These are phyloP conservation scores for Octomys mimax DNA, from an alignment of 2,797 vertebrate genomes.

Conservation along the genomic window DNA sequence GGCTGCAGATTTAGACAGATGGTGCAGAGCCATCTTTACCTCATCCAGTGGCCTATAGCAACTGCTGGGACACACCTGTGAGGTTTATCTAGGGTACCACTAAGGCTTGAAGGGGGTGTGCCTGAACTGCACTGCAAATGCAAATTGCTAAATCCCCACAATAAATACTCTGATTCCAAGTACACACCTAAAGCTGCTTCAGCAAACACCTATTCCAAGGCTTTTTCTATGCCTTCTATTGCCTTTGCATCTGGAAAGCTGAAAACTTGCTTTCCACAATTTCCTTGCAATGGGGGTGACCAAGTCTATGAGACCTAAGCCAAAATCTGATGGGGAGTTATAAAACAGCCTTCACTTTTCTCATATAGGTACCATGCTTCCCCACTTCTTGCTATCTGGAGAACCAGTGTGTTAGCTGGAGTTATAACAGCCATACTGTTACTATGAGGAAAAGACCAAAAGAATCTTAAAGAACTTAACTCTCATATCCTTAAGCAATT, in stretches of 20 bases:
- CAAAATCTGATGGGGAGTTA: conserved; percentile 11
- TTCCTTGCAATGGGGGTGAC: neutral
- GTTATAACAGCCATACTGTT: neutral
- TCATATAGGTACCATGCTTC: neutral
- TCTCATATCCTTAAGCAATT: neutral
- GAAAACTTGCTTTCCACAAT: neutral
- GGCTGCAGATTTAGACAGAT: neutral
- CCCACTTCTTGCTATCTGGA: conserved; percentile 11
- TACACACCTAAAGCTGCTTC: neutral
- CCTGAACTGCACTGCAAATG: neutral
- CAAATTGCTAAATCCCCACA: neutral
- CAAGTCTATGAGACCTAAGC: neutral
- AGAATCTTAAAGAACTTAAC: neutral
- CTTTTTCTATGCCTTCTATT: neutral
- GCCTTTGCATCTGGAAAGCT: neutral
- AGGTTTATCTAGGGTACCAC: neutral
- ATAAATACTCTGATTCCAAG: neutral
- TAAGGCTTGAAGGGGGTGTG: neutral
- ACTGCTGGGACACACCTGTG: neutral
- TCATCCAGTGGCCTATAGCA: fast-evolving
- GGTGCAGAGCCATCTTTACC: neutral
- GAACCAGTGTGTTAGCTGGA: neutral
- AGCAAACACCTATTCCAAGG: neutral
- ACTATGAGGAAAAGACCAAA: neutral
- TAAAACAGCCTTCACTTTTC: neutral